These are phyloP conservation scores for Coenobita brevimanus DNA, from an alignment of 1,140 invertebrate species.

Conservation along the genomic window DNA sequence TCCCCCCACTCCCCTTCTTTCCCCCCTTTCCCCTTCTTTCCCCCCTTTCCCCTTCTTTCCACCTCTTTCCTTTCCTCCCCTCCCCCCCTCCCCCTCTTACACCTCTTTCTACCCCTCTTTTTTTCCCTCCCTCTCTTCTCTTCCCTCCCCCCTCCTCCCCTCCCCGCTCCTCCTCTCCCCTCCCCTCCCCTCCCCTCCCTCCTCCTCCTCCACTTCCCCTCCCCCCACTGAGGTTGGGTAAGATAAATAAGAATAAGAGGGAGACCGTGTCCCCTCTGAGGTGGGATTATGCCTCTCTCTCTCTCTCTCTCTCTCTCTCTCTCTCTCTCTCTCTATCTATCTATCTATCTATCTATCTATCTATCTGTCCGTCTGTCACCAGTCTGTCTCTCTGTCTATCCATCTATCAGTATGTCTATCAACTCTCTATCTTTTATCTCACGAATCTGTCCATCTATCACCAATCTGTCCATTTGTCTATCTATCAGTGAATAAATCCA, in stretches of 20 bases:
- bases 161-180: background rate
- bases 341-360: background rate
- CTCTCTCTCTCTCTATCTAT: background rate
- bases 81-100: background rate
- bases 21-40: background rate
- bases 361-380: too few relatives aligned
- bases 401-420: too few relatives aligned
- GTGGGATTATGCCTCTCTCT: background rate
- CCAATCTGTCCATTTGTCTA: background rate
- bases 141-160: background rate
- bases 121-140: background rate
- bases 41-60: background rate
- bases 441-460: too few relatives aligned
- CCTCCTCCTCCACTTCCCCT: background rate
- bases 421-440: too few relatives aligned
- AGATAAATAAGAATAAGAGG: background rate
- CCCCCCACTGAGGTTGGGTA: background rate
- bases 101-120: background rate
- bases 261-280: background rate
- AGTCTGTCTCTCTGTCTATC: too few relatives aligned
- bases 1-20: background rate
- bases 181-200: background rate
- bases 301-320: background rate
- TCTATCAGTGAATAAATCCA: too few relatives aligned
- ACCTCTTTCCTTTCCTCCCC: background rate